These are phyloP conservation scores for Druon quercuslanigerum DNA, from an alignment of 1,140 invertebrate species.

Conservation along the genomic window DNA sequence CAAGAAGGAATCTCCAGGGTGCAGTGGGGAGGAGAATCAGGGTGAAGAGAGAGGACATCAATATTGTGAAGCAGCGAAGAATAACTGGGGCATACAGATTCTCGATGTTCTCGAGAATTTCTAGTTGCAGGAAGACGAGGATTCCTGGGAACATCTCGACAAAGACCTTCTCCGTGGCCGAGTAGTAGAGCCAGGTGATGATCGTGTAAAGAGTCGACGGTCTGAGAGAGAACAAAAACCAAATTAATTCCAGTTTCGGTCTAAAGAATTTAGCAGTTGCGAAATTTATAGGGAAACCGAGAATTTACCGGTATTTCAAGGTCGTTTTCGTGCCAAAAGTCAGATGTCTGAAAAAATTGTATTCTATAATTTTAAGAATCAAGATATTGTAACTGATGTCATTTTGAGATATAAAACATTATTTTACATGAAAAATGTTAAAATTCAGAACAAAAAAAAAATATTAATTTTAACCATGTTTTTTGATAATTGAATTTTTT, in stretches of 20 bases:
- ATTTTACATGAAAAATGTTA: too few species aligned
- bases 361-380: too few species aligned
- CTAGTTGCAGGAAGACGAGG: constrained; percentile 77
- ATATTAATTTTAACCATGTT: too few species aligned
- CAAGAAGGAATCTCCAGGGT: constrained; percentile 77
- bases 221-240: constrained; percentile 42
- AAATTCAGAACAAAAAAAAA: too few species aligned
- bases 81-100: constrained; percentile 81
- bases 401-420: too few species aligned
- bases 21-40: constrained; percentile 76
- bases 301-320: too few species aligned
- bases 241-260: background rate
- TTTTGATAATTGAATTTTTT: too few species aligned
- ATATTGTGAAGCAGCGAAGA: constrained; percentile 77
- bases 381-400: too few species aligned
- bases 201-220: constrained; percentile 80
- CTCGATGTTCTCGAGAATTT: constrained; percentile 82
- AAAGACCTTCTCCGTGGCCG: constrained; percentile 84
- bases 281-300: too few species aligned
- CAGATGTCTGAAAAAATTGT: too few species aligned
- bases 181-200: constrained; percentile 82
- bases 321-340: too few species aligned
- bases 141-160: constrained; percentile 79
- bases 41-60: constrained; percentile 75
- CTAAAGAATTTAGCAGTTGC: too few species aligned